Conservation (phyloP, 2,888 invertebrate genomes). For the Eretmocerus hayati region DNA sequence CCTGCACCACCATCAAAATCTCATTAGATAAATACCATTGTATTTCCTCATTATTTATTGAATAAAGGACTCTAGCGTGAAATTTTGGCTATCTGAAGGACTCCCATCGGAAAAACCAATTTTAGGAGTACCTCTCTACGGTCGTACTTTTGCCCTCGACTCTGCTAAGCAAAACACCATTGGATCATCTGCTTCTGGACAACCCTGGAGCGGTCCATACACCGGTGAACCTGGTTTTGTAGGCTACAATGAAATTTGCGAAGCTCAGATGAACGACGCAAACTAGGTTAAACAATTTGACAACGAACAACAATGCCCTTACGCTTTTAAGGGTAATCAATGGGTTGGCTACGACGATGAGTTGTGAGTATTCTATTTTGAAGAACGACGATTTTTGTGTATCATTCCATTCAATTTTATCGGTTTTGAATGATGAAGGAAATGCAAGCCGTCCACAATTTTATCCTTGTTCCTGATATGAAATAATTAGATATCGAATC, state of each 20-base stretch:
- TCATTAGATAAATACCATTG: too few species aligned
- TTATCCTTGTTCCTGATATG: too few species aligned
- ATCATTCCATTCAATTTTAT: too few species aligned
- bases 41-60: too few species aligned
- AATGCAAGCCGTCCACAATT: too few species aligned
- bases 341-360: conserved; percentile 31
- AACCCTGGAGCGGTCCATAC: conserved; percentile 58
- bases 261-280: conserved; percentile 33
- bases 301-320: conserved; percentile 44
- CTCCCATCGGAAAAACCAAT: conserved; percentile 58
- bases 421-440: too few species aligned
- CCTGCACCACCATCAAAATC: too few species aligned
- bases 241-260: conserved; percentile 64
- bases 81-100: conserved; percentile 53
- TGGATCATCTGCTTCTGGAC: conserved; percentile 54
- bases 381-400: too few species aligned
- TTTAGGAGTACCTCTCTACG: conserved; percentile 66
- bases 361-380: too few species aligned
- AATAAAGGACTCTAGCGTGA: conserved; percentile 46
- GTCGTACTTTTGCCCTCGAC: conserved; percentile 58
- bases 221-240: conserved; percentile 59
- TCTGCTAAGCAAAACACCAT: conserved; percentile 46
- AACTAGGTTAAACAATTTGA: conserved; percentile 40
- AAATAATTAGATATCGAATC: too few species aligned
- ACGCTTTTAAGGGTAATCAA: conserved; percentile 34